Evolutionary conservation across 2,797 vertebrate species (phyloP), one percentile per base, ranked within the genome.

Genomic region (Antrozous pallidus): DNA sequence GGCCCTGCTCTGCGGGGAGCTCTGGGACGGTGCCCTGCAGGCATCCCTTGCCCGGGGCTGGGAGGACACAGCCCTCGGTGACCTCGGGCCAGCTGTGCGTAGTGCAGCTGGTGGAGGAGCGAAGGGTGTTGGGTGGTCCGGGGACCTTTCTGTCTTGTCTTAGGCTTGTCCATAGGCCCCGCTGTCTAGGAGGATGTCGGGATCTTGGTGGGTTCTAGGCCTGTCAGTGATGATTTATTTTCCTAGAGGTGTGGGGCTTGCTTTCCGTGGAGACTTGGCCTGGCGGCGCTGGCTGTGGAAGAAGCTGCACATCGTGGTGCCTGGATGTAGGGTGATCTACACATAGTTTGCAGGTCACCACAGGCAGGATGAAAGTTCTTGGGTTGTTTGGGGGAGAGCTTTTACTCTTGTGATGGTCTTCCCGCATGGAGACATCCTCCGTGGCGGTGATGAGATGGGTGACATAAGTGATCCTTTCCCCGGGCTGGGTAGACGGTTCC

Each of bases 301-400:
- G 79, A 8, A 58, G 54, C 31, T 11, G n/a, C 38, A 16, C 42
- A 56, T 81, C 63, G 4, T 38, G 28, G 33, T 70, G 71, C 28
- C 33, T 90, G 18, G 3, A 61, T 38, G 38, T 54, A 2, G 1
- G 5, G 69, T 74, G 75, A 77, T 3, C 42, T 87, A 8, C 8
- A 0, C 54, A 38, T 22, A 6, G 31, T 3, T 11, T 45, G 33
- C 18, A 16, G 0, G 0, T 18, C 6, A 58, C 33, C 49, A 1
- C 1, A 1, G 20, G 4, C n/a, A 51, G 54, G 8, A 1, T n/a
- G 11, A 10, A 14, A 49, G 1, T 5, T 90, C 75, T 47, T 40
- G 49, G 20, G 8, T 91, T 54, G 67, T 88, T 90, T 69, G 22
- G 47, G 47, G 16, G 87, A 63, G 77, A 36, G 22, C 71, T 71